These are phyloP conservation scores for Myotis vivesi DNA, from an alignment of 2,797 vertebrate species.

Conservation along the genomic window DNA sequence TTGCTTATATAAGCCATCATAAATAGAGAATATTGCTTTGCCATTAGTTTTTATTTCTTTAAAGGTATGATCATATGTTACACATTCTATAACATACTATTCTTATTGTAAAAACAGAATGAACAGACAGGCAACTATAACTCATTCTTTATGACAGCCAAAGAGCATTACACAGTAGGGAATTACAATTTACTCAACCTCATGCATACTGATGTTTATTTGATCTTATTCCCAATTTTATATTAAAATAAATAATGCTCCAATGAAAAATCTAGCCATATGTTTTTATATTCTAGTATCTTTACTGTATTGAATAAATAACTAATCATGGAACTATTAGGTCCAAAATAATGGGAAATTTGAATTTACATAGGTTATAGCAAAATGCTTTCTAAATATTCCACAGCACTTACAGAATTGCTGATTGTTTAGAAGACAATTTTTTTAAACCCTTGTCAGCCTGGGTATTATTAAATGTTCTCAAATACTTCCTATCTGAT, in stretches of 20 bases:
- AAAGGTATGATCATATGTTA: neutral
- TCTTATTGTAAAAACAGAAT: neutral
- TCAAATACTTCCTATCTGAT: neutral
- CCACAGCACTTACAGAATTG: neutral
- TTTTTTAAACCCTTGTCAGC: neutral
- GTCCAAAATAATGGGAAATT: neutral
- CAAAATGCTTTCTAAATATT: slow-evolving; percentile 25
- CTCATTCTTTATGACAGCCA: neutral
- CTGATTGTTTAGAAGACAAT: neutral
- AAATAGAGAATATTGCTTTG: neutral
- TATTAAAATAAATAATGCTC: neutral
- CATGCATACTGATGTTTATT: neutral
- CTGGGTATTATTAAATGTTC: neutral
- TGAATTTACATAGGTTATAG: neutral
- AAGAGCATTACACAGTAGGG: neutral
- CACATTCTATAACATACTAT: neutral
- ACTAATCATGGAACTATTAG: neutral
- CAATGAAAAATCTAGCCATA: neutral
- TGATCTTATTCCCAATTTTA: neutral
- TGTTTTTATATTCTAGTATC: neutral
- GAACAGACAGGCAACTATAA: neutral
- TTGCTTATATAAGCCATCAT: neutral
- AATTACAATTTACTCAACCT: neutral
- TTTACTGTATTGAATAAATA: slow-evolving; percentile 10
- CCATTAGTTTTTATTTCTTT: neutral